These are phyloP conservation scores for Pterocles burchelli DNA, from an alignment of 2,113 vertebrate genomes.

Conservation along the genomic window DNA sequence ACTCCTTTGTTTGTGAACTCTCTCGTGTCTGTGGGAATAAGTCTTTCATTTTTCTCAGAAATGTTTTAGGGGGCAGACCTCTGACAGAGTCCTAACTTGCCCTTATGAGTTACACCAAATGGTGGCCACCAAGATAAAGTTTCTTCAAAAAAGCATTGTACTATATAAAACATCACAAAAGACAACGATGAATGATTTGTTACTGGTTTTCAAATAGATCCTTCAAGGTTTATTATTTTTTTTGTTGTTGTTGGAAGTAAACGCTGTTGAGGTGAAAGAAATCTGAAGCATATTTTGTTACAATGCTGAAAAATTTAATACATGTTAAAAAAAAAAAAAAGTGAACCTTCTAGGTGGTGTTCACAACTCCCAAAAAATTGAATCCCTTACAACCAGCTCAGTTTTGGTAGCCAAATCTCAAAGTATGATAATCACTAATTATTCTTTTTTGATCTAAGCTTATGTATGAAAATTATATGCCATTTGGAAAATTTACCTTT, in stretches of 20 bases:
- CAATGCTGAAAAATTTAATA: background rate
- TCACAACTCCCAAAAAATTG: background rate
- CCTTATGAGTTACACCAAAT: background rate
- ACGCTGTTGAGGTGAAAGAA: background rate
- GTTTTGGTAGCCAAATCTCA: background rate
- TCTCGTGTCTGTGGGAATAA: background rate
- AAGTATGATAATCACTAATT: background rate
- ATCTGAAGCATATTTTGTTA: background rate
- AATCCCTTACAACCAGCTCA: background rate
- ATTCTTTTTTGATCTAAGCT: background rate
- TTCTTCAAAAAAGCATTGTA: background rate
- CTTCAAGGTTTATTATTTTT: background rate
- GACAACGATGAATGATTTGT: background rate
- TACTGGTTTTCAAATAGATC: background rate
- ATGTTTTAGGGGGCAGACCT: background rate
- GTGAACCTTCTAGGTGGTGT: background rate
- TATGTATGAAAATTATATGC: background rate
- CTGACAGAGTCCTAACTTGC: background rate
- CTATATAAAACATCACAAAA: background rate
- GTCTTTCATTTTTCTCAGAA: background rate
- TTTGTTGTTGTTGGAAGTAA: background rate
- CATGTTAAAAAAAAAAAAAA: background rate
- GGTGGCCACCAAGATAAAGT: background rate
- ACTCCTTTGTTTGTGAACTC: constrained; percentile 2
- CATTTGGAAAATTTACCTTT: background rate